phyloP scores from a whole-genome alignment of 2,888 invertebrate species.

The Cremastobaeus sp. region DNA sequence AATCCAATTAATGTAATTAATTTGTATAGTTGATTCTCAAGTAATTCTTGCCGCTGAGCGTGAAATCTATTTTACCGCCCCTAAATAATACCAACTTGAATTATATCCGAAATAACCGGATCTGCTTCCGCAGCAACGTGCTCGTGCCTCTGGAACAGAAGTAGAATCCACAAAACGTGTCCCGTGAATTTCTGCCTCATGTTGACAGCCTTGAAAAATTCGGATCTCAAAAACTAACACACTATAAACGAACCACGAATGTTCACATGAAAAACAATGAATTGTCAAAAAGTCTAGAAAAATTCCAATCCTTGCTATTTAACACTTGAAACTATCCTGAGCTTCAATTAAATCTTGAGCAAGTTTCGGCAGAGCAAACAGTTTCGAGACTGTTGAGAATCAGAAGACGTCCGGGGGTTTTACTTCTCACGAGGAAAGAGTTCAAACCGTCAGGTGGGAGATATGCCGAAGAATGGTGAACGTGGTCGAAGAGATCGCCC shows the following conservation, averaged over 20 bases:
- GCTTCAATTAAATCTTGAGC: slow-evolving; percentile 15
- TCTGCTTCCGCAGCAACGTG: slow-evolving; percentile 69
- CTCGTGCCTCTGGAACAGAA: slow-evolving; percentile 61
- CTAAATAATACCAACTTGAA: slow-evolving; percentile 51
- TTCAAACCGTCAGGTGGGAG: slow-evolving; percentile 66
- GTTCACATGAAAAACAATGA: slow-evolving; percentile 42
- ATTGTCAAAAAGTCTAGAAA: background rate
- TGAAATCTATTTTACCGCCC: background rate
- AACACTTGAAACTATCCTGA: background rate
- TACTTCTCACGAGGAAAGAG: slow-evolving; percentile 70
- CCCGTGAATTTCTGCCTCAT: slow-evolving; percentile 67
- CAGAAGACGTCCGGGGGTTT: slow-evolving; percentile 76
- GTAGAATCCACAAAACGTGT: slow-evolving; percentile 66
- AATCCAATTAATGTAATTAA: too few species aligned
- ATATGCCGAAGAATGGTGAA: slow-evolving; percentile 58
- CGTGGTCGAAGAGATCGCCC: slow-evolving; percentile 59
- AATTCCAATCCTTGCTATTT: background rate
- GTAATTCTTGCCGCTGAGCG: too few species aligned
- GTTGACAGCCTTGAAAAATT: slow-evolving; percentile 21
- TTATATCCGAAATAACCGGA: slow-evolving; percentile 64
- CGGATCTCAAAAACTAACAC: slow-evolving; percentile 24
- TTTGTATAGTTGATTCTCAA: too few species aligned
- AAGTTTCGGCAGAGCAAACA: slow-evolving; percentile 69
- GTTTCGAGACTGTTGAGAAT: slow-evolving; percentile 75
- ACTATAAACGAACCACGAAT: slow-evolving; percentile 31